phyloP scores from a whole-genome alignment of 2,888 invertebrate genomes.

The Andrena dorsata region DNA sequence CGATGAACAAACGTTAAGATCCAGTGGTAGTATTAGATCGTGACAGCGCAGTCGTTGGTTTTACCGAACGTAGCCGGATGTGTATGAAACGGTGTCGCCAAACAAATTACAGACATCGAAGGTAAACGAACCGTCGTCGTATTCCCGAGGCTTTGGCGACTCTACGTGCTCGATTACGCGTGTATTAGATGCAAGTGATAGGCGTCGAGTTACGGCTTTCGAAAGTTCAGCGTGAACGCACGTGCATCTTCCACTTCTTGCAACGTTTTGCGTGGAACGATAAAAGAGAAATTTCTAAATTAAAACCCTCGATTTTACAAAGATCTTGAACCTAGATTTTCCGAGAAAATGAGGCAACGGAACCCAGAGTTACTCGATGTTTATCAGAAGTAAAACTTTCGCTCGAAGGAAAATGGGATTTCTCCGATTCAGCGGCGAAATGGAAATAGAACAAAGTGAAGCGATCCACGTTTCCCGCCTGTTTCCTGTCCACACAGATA shows the following conservation, averaged over 20 bases:
- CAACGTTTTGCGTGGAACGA: too few species aligned
- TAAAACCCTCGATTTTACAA: too few species aligned
- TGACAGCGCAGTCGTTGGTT: neutral
- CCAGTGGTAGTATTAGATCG: too few species aligned
- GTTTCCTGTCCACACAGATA: too few species aligned
- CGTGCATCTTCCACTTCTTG: neutral
- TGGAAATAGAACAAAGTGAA: too few species aligned
- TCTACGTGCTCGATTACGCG: neutral
- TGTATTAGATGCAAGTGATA: neutral
- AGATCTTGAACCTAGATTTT: too few species aligned
- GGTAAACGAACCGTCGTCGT: constrained; percentile 21
- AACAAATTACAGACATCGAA: neutral
- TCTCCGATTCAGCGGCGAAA: too few species aligned
- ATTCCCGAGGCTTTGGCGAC: neutral
- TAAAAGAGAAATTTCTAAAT: neutral
- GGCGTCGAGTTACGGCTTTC: neutral
- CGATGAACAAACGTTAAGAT: neutral
- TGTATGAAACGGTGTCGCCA: constrained; percentile 20
- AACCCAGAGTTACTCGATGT: too few species aligned
- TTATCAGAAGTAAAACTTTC: too few species aligned
- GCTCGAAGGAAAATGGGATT: too few species aligned
- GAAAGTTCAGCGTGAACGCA: neutral
- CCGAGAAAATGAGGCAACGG: too few species aligned
- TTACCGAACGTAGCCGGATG: constrained; percentile 5
- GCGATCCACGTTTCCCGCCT: too few species aligned